A percentile compares a stretch with the other conserved stretches of the same genome.
These are phyloP conservation scores for Leucoraja erinaceus DNA, from an alignment of 2,113 vertebrate genomes.

Conservation along the genomic window DNA sequence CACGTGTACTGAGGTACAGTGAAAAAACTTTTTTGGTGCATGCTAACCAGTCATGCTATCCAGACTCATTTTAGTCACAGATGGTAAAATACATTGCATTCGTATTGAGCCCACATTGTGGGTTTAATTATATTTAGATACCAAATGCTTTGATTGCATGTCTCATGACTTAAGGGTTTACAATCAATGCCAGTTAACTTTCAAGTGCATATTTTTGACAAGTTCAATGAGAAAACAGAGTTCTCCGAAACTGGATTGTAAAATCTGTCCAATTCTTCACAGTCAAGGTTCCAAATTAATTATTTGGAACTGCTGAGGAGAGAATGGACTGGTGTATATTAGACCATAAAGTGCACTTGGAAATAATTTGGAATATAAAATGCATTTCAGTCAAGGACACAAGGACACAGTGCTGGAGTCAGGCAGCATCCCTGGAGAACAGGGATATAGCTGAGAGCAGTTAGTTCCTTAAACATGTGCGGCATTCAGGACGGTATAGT, in stretches of 20 bases:
- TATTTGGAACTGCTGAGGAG: conserved; percentile 13
- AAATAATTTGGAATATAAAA: conserved; percentile 20
- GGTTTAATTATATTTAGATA: not conserved
- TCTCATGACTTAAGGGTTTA: not conserved
- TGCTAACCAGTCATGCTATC: not conserved
- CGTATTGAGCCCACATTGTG: not conserved
- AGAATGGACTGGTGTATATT: conserved; percentile 24
- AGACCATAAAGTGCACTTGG: not conserved
- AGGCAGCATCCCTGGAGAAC: too few relatives aligned
- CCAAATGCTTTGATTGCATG: not conserved
- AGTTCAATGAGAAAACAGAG: not conserved
- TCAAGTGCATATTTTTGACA: not conserved
- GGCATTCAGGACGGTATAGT: too few relatives aligned
- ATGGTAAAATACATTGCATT: not conserved
- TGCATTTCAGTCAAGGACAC: not conserved
- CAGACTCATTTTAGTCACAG: not conserved
- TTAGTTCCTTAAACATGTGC: not conserved
- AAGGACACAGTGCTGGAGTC: too few relatives aligned
- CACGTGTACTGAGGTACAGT: too few relatives aligned
- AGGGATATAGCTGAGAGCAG: not conserved
- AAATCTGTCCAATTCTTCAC: not conserved
- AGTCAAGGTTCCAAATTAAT: not conserved
- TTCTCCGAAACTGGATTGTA: not conserved
- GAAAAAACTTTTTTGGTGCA: too few relatives aligned
- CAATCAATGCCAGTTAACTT: not conserved